These are phyloP conservation scores for Pterocles burchelli DNA, from an alignment of 2,113 vertebrate genomes.

Conservation along the genomic window DNA sequence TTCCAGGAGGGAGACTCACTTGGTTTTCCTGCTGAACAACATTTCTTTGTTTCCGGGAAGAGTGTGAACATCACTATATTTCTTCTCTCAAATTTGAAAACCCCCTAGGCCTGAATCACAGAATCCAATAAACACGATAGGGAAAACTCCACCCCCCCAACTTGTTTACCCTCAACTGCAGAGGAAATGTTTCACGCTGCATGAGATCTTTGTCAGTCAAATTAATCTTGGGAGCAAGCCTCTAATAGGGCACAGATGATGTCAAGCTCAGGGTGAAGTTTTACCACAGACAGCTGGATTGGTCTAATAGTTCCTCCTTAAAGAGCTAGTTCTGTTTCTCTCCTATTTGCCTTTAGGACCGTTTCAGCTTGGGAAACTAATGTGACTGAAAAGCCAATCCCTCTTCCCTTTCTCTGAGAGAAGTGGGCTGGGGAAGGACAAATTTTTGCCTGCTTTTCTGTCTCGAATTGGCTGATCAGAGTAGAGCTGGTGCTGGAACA, in stretches of 20 bases:
- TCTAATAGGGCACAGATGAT: not conserved
- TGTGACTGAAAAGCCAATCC: not conserved
- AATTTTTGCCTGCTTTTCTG: not conserved
- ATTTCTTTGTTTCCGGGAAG: not conserved
- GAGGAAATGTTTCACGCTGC: not conserved
- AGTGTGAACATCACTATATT: not conserved
- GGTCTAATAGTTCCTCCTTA: not conserved
- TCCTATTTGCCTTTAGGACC: not conserved
- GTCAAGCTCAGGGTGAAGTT: not conserved
- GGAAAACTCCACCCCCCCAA: not conserved
- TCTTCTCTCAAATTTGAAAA: not conserved
- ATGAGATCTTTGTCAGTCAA: not conserved
- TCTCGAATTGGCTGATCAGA: not conserved
- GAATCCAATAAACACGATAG: not conserved
- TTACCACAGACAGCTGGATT: not conserved
- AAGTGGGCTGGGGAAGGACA: fast-evolving
- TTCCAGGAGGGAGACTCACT: not conserved
- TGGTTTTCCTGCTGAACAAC: not conserved
- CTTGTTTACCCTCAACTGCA: not conserved
- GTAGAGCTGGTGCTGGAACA: not conserved
- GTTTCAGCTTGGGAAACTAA: not conserved
- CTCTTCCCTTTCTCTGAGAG: not conserved
- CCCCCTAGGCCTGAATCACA: not conserved
- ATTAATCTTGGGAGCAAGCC: not conserved
- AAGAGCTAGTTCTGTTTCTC: not conserved